Base-by-base conservation (phyloP, 2,113 vertebrate genomes). In the Micromys minutus region DNA sequence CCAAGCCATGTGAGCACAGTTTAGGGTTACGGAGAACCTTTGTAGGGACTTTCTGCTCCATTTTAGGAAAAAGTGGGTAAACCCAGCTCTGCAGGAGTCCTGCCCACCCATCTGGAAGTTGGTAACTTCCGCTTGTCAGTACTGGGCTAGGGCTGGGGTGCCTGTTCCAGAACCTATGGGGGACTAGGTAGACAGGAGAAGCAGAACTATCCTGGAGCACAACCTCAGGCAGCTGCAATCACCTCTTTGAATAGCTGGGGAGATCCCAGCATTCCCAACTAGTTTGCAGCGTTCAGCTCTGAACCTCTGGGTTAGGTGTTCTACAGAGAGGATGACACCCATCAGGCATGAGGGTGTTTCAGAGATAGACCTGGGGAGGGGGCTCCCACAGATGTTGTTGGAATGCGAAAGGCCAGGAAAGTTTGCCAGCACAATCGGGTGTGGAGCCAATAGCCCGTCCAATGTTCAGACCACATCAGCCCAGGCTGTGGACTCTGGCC, bases 231-330 rank as follows among this genome's bases (percentile, higher is more conserved):
- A 50, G 47, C 11, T 39, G 4, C 15, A 10, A 7, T 2, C 0
- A 24, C 24, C 21, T 42, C 36, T 0, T 45, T 3, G 16, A 3
- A 29, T 0, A 52, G 29, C 19, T 0, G 0, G 17, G 67, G 34
- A 76, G 19, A 42, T 13, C 5, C 4, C 34, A 4, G 5, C 15
- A 42, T 31, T 88, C n/a, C 36, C 26, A 42, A 39, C 15, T n/a
- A 4, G 15, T 16, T 39, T 88, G 16, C 16, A 16, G 6, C 12
- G 42, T 31, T 83, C 36, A 3, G 4, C 34, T 84, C 59, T 52
- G 19, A 6, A 59, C 42, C 9, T 1, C 42, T 39, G 9, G 34
- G 42, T 34, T 8, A 0, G 0, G 4, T 15, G 17, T 34, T 39
- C 59, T 12, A 4, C 5, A 19, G 80, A 7, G 36, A 39, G 24